phyloP scores from a whole-genome alignment of 1,140 invertebrate genomes.

The Argopecten irradians region DNA sequence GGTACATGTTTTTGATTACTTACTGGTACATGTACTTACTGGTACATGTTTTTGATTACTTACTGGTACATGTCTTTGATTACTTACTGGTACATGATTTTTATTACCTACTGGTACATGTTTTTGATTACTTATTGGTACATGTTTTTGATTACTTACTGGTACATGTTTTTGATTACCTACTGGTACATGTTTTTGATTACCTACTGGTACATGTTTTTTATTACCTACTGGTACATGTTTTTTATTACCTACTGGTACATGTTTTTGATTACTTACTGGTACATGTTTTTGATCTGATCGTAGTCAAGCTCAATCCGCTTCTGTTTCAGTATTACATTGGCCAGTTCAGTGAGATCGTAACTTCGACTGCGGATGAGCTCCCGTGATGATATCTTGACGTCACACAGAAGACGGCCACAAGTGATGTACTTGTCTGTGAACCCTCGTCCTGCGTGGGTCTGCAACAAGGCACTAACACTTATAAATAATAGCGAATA shows the following conservation, averaged over 20 bases:
- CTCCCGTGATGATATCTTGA: slow-evolving; percentile 95
- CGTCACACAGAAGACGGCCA: slow-evolving; percentile 94
- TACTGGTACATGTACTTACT: no score
- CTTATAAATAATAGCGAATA: neutral
- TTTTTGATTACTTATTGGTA: slow-evolving; percentile 72
- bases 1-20: neutral
- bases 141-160: slow-evolving; percentile 70
- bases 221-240: no score
- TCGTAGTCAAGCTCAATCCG: slow-evolving; percentile 70
- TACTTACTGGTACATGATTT: no score
- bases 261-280: no score
- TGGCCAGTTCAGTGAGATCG: slow-evolving; percentile 90
- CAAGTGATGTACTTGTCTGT: slow-evolving; percentile 80
- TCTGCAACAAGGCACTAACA: slow-evolving; percentile 47
- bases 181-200: no score
- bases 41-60: no score
- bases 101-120: no score
- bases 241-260: no score
- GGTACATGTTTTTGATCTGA: slow-evolving; percentile 70
- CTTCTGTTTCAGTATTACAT: slow-evolving; percentile 79
- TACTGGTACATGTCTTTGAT: no score
- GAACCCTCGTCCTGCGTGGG: slow-evolving; percentile 60
- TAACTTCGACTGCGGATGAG: slow-evolving; percentile 93
- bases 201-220: no score
- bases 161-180: no score